Conservation (phyloP, 2,888 invertebrate genomes). For the Carcina quercana region DNA sequence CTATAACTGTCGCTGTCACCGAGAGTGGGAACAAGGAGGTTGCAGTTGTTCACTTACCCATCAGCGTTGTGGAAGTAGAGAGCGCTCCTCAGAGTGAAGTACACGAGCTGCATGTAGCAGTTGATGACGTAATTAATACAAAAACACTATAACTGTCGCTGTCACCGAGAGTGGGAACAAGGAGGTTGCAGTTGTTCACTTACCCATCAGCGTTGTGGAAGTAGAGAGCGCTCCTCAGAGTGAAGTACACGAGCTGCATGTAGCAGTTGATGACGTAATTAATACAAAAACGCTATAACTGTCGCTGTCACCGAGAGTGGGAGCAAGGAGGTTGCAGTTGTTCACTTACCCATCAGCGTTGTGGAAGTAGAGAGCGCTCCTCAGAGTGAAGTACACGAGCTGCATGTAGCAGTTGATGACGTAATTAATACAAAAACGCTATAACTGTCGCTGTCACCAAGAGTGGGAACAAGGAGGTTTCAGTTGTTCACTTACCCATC, state of each 20-base stretch:
- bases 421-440: too few relatives aligned
- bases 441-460: conserved; percentile 53
- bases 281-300: conserved; percentile 49
- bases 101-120: neutral
- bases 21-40: conserved; percentile 48
- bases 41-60: too few relatives aligned
- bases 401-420: neutral
- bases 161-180: conserved; percentile 54
- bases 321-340: too few relatives aligned
- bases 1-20: conserved; percentile 51
- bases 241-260: neutral
- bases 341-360: too few relatives aligned
- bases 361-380: neutral
- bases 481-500: too few relatives aligned
- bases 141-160: conserved; percentile 50
- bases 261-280: too few relatives aligned
- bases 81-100: neutral
- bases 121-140: too few relatives aligned
- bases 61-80: neutral
- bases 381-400: neutral
- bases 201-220: neutral
- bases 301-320: conserved; percentile 54
- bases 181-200: too few relatives aligned
- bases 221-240: neutral
- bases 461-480: conserved; percentile 45